These are phyloP conservation scores for Rafetus swinhoei DNA, from an alignment of 2,113 vertebrate species.

Conservation along the genomic window DNA sequence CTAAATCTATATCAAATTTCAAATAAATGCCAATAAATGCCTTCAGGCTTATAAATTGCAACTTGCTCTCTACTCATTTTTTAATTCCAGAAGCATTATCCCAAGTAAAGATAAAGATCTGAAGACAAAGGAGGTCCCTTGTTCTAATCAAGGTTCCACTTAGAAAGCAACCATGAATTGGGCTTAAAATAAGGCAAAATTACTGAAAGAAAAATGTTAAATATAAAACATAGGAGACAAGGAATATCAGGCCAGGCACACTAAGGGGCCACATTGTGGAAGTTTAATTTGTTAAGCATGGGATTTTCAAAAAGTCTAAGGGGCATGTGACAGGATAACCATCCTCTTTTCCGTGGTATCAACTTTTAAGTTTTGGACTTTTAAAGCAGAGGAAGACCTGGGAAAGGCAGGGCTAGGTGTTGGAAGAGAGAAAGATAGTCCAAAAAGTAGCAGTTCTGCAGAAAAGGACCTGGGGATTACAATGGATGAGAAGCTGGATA, in stretches of 20 bases:
- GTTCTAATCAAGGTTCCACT: not conserved
- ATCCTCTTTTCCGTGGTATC: too few species aligned
- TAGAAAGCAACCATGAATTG: not conserved
- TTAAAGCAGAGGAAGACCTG: too few species aligned
- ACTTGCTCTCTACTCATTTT: constrained; percentile 36
- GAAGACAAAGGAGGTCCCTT: not conserved
- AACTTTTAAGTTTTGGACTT: too few species aligned
- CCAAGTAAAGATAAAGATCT: not conserved
- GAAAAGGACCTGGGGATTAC: too few species aligned
- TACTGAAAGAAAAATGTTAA: not conserved
- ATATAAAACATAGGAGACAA: not conserved
- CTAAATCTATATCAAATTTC: too few species aligned
- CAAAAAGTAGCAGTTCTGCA: too few species aligned
- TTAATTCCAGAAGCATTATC: not conserved
- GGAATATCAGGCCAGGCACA: not conserved
- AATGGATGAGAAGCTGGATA: too few species aligned
- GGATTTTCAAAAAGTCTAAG: too few species aligned
- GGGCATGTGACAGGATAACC: too few species aligned
- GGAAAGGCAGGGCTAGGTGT: too few species aligned
- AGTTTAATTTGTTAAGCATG: too few species aligned
- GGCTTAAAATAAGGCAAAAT: not conserved
- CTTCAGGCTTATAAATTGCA: not conserved
- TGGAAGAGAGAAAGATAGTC: too few species aligned
- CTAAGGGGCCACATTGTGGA: not conserved
- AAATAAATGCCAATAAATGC: not conserved